Percentiles rank a stretch among this genome's conserved stretches.
These are phyloP conservation scores for Fundulus diaphanus DNA, from an alignment of 2,797 vertebrate species.

Conservation along the genomic window DNA sequence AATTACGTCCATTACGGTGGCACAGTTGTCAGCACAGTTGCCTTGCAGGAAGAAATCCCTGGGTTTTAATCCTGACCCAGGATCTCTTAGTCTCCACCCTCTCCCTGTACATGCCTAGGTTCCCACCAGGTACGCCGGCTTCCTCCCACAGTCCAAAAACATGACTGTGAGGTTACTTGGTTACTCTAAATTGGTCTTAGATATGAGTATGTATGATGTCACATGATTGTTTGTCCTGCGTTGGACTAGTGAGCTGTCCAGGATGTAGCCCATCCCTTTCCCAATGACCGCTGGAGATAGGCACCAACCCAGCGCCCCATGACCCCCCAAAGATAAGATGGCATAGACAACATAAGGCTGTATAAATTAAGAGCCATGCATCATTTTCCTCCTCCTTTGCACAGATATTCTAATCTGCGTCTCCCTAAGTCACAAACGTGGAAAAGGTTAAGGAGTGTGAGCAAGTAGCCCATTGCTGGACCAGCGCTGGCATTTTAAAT, in stretches of 20 bases:
- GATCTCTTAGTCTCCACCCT: background rate
- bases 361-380: too few species aligned
- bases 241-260: background rate
- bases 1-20: background rate
- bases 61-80: background rate
- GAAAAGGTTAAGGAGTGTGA: background rate
- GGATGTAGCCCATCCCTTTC: background rate
- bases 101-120: background rate
- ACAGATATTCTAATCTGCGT: too few species aligned
- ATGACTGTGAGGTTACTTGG: background rate
- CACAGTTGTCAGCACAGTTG: background rate
- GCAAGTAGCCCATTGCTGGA: background rate
- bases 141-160: background rate
- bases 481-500: conserved; percentile 35
- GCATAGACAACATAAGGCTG: background rate
- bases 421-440: background rate
- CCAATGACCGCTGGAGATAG: background rate
- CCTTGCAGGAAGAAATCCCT: background rate
- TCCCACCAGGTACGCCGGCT: background rate
- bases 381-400: background rate
- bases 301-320: background rate
- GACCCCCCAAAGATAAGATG: background rate
- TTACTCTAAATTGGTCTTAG: background rate
- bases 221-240: background rate
- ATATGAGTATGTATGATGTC: too few species aligned